A percentile compares a stretch with the other conserved stretches of the same genome.
phyloP scores from a whole-genome alignment of 1,140 invertebrate genomes.

The Chironomus striatipennis region DNA sequence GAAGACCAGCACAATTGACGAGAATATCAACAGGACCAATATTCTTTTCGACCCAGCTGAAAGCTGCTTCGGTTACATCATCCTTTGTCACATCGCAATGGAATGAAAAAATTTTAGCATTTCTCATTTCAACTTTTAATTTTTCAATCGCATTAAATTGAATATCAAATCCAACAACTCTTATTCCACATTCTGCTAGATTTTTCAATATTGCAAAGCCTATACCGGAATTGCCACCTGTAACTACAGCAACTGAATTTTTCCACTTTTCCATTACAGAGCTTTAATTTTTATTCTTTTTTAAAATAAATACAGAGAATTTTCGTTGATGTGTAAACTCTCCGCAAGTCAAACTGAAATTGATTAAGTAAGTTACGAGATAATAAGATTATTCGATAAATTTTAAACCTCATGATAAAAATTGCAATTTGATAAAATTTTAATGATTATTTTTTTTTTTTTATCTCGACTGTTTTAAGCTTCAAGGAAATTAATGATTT shows the following conservation, averaged over 20 bases:
- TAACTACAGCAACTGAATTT: neutral
- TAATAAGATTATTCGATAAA: too few species aligned
- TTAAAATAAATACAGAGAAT: too few species aligned
- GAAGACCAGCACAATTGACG: neutral
- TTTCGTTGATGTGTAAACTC: too few species aligned
- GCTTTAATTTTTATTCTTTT: too few species aligned
- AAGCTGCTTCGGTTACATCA: neutral
- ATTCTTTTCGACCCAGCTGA: conserved; percentile 2
- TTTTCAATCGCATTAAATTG: neutral
- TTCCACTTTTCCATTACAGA: neutral
- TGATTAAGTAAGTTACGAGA: too few species aligned
- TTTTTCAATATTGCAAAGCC: neutral
- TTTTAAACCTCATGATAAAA: too few species aligned
- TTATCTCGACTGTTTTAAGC: too few species aligned
- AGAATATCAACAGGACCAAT: neutral
- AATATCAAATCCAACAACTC: neutral
- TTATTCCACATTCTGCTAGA: neutral
- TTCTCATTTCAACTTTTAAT: neutral
- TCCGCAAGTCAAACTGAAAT: too few species aligned
- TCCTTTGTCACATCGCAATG: neutral
- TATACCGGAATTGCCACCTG: neutral
- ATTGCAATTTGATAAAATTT: too few species aligned
- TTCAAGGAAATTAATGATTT: too few species aligned
- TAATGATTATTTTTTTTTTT: too few species aligned
- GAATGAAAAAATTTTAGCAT: neutral